Conservation (phyloP, 2,888 invertebrate species). For the Agrochola lychnidis region DNA sequence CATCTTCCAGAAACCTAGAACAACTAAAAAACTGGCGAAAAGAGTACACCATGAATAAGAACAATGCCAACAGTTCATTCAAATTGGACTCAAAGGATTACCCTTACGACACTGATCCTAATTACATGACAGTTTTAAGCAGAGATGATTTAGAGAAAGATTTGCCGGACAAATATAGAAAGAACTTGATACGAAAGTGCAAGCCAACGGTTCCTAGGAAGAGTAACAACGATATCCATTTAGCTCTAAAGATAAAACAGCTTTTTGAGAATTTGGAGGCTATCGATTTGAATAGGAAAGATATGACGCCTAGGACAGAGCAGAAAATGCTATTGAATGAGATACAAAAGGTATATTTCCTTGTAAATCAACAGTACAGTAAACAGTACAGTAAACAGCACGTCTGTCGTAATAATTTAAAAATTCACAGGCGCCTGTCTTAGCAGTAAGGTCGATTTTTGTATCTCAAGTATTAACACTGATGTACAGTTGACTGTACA, state of each 20-base stretch:
- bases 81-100: conserved; percentile 73
- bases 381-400: background rate
- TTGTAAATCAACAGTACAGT: background rate
- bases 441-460: background rate
- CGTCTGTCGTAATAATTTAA: background rate
- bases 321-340: conserved; percentile 89
- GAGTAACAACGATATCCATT: conserved; percentile 79
- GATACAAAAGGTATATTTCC: conserved; percentile 85
- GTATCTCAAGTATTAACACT: background rate
- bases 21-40: conserved; percentile 90
- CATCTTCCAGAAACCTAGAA: conserved; percentile 79
- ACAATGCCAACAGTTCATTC: conserved; percentile 69
- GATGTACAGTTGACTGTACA: background rate
- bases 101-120: conserved; percentile 91
- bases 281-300: conserved; percentile 81
- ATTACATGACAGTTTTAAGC: conserved; percentile 88
- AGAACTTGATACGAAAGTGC: conserved; percentile 73
- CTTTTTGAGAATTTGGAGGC: conserved; percentile 85
- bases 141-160: conserved; percentile 88
- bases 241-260: conserved; percentile 86
- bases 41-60: conserved; percentile 78
- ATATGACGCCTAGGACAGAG: conserved; percentile 88
- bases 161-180: conserved; percentile 85
- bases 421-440: background rate
- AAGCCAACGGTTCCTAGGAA: conserved; percentile 82